Percentiles rank a stretch among this genome's conserved stretches.
Evolutionary conservation across 2,113 vertebrate species (phyloP).

Genomic region (Sigmodon hispidus): DNA sequence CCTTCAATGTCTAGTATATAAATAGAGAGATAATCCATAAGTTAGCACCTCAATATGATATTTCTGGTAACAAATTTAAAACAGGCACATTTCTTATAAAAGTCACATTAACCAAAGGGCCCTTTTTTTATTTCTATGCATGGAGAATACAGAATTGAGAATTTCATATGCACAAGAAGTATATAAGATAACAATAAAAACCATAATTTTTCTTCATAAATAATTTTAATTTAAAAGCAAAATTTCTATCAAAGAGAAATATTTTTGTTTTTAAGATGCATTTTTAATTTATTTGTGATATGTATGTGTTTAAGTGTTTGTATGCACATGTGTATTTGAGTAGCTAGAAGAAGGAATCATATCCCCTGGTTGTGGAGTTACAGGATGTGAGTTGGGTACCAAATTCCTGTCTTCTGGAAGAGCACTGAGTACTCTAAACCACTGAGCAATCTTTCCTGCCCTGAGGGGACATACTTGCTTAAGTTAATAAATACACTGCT

Average conservation of each 20-base stretch:
- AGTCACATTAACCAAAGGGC: neutral
- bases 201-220: neutral
- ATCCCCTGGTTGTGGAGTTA: neutral
- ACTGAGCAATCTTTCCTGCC: neutral
- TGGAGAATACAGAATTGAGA: neutral
- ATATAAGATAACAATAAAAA: neutral
- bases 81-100: neutral
- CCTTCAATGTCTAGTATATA: neutral
- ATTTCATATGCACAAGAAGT: neutral
- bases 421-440: neutral
- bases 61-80: neutral
- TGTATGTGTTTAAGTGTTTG: neutral
- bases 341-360: neutral
- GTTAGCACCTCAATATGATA: neutral
- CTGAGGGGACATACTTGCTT: neutral
- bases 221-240: neutral
- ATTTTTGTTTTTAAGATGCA: neutral
- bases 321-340: neutral
- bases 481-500: neutral
- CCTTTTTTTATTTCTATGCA: neutral
- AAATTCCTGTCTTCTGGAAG: neutral
- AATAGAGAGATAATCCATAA: neutral
- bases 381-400: neutral
- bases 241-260: neutral
- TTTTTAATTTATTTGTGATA: neutral